These are phyloP conservation scores for Dendroctonus ponderosae DNA, from an alignment of 1,140 invertebrate species.

Conservation along the genomic window DNA sequence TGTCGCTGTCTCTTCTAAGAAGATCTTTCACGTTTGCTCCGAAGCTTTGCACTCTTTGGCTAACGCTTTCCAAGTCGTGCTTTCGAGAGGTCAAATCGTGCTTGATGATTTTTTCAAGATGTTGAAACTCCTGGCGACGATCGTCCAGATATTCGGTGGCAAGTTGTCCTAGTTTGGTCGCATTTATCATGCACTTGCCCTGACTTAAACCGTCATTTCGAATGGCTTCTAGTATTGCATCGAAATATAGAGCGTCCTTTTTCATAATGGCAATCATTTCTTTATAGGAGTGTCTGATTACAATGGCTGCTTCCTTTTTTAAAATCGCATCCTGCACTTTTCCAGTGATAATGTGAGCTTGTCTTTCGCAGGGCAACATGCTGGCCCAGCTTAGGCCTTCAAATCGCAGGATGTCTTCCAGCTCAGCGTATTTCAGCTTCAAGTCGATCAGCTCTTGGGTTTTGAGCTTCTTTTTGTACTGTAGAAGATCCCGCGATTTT, in stretches of 20 bases:
- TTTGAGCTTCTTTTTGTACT: conserved; percentile 58
- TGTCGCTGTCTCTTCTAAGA: conserved; percentile 58
- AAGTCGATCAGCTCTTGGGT: conserved; percentile 56
- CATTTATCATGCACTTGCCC: conserved; percentile 58
- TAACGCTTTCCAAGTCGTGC: conserved; percentile 54
- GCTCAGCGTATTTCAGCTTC: conserved; percentile 54
- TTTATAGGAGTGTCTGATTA: conserved; percentile 59
- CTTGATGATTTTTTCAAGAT: conserved; percentile 57
- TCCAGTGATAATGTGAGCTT: conserved; percentile 56
- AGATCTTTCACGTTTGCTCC: conserved; percentile 58
- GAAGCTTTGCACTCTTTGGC: conserved; percentile 56
- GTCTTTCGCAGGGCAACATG: conserved; percentile 54
- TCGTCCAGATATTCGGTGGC: conserved; percentile 63
- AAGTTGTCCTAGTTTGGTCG: conserved; percentile 62
- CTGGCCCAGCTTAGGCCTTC: conserved; percentile 47
- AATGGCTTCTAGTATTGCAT: conserved; percentile 57
- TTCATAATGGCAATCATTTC: conserved; percentile 60
- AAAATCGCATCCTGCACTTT: conserved; percentile 57
- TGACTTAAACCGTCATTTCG: conserved; percentile 58
- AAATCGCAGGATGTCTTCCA: conserved; percentile 53
- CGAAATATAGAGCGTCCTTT: conserved; percentile 62
- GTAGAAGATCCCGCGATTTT: conserved; percentile 58
- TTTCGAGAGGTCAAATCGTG: conserved; percentile 62
- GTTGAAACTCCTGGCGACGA: conserved; percentile 58
- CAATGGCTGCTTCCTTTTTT: conserved; percentile 60